Evolutionary conservation across 2,888 invertebrate species (phyloP).

Genomic region (Caenorhabditis sulstoni): DNA sequence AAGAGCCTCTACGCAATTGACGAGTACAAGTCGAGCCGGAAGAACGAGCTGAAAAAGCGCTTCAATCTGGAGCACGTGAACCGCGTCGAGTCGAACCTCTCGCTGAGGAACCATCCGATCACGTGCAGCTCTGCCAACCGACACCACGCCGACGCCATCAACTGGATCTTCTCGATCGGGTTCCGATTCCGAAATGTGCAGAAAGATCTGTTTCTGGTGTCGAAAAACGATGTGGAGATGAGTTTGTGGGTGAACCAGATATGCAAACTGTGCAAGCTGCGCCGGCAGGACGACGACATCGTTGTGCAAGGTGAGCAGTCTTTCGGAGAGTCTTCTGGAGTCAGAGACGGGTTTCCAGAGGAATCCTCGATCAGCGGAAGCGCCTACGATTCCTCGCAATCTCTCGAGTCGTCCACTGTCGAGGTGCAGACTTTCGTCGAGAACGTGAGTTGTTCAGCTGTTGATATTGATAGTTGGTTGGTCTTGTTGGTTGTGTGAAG

Average conservation of each 20-base stretch:
- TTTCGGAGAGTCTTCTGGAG: too few species aligned
- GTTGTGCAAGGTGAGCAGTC: background rate
- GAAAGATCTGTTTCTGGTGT: slow-evolving; percentile 52
- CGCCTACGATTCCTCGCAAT: slow-evolving; percentile 46
- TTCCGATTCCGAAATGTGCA: slow-evolving; percentile 27
- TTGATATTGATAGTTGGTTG: background rate
- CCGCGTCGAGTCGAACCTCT: slow-evolving; percentile 49
- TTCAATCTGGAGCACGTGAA: slow-evolving; percentile 50
- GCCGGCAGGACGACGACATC: slow-evolving; percentile 20
- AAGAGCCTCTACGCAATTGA: slow-evolving; percentile 39
- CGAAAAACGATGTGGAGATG: slow-evolving; percentile 50
- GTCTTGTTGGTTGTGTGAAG: background rate
- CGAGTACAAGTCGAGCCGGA: slow-evolving; percentile 43
- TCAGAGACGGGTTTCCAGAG: too few species aligned
- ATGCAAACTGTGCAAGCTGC: slow-evolving; percentile 51
- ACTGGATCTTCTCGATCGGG: slow-evolving; percentile 48
- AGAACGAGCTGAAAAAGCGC: slow-evolving; percentile 42
- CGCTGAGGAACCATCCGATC: slow-evolving; percentile 28
- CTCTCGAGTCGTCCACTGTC: slow-evolving; percentile 25
- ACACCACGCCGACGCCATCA: slow-evolving; percentile 4
- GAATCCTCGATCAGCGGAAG: slow-evolving; percentile 39
- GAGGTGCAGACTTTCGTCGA: slow-evolving; percentile 29
- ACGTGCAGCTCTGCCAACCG: slow-evolving; percentile 20
- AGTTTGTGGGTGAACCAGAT: slow-evolving; percentile 49
- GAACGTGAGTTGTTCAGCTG: slow-evolving; percentile 19